Percentiles rank a stretch among this genome's conserved stretches.
Evolutionary conservation across 2,113 vertebrate species (phyloP).

Genomic region (Tachycineta bicolor): DNA sequence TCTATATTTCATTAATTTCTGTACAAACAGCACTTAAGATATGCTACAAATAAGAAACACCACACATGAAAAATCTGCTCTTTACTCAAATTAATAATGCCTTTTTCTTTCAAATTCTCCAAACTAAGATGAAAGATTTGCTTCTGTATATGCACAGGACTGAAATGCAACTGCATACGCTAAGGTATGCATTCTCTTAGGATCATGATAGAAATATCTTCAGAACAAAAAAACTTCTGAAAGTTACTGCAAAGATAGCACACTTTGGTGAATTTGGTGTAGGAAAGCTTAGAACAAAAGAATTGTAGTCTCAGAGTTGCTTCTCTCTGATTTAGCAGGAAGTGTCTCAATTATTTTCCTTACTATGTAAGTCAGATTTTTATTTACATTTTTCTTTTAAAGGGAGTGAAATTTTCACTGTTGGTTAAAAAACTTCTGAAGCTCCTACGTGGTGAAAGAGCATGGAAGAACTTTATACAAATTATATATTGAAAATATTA

Average conservation of each 20-base stretch:
- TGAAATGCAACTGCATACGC: not conserved
- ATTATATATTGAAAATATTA: not conserved
- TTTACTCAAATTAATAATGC: not conserved
- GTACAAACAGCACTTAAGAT: not conserved
- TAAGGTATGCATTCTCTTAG: not conserved
- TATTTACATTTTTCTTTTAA: not conserved
- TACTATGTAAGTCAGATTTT: not conserved
- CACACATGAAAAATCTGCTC: not conserved
- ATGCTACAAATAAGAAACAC: not conserved
- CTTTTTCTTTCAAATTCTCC: not conserved
- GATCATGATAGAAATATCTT: not conserved
- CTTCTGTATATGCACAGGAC: not conserved
- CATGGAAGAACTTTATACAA: not conserved
- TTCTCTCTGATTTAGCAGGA: not conserved
- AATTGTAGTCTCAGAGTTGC: not conserved
- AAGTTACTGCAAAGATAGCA: not conserved
- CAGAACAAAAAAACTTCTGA: not conserved
- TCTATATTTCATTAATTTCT: not conserved
- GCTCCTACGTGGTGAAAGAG: not conserved
- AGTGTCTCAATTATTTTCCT: not conserved
- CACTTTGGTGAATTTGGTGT: not conserved
- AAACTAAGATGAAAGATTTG: not conserved
- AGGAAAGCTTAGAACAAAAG: not conserved
- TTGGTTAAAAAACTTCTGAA: not conserved
- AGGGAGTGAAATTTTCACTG: not conserved